Conservation (phyloP, 2,113 vertebrate genomes). For the Perca fluviatilis region DNA sequence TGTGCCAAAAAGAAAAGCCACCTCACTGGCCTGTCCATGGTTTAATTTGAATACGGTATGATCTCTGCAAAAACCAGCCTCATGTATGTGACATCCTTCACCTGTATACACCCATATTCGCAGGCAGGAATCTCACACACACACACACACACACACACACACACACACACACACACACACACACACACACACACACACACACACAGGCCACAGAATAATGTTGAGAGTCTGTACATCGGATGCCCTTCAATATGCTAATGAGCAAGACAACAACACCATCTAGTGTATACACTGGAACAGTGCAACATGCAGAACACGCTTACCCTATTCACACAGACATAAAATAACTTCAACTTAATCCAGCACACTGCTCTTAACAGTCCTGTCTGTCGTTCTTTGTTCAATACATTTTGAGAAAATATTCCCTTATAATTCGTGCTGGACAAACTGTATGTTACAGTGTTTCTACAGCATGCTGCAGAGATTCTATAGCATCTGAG, state of each 20-base stretch:
- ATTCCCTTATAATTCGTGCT: too few relatives aligned
- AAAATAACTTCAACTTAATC: too few relatives aligned
- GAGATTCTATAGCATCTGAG: too few relatives aligned
- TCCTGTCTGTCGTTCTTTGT: too few relatives aligned
- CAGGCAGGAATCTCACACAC: slow-evolving; percentile 17
- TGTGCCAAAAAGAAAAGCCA: background rate
- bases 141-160: background rate
- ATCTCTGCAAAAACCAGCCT: slow-evolving; percentile 8
- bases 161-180: background rate
- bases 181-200: background rate
- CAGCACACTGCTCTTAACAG: background rate
- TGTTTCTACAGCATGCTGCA: too few relatives aligned
- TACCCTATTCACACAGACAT: background rate
- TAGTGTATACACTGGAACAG: slow-evolving; percentile 39
- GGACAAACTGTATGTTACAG: too few relatives aligned
- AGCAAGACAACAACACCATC: slow-evolving; percentile 66
- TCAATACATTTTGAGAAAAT: too few relatives aligned
- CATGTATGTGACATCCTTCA: slow-evolving; percentile 1
- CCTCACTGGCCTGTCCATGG: background rate
- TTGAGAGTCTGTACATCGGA: background rate
- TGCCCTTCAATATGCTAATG: background rate
- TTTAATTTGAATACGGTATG: slow-evolving; percentile 1
- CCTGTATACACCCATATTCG: background rate
- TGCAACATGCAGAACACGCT: slow-evolving; percentile 19
- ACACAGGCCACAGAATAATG: background rate